Evolutionary conservation across 2,113 vertebrate genomes (phyloP).

Genomic region (Takifugu flavidus): DNA sequence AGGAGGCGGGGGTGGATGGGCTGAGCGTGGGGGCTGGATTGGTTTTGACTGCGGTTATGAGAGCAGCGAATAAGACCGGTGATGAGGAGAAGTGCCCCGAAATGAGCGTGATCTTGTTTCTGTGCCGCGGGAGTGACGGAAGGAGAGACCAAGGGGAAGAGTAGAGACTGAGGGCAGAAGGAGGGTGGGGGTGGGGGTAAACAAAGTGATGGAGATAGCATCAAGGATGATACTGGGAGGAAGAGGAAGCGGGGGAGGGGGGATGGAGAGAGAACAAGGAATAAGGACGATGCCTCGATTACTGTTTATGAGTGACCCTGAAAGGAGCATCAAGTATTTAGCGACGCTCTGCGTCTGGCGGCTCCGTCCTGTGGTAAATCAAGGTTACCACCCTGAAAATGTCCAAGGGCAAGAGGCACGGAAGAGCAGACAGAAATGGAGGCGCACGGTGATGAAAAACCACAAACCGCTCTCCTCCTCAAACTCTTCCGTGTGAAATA

Average conservation of each 20-base stretch:
- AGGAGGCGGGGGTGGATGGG: conserved; percentile 35
- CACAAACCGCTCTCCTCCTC: too few species aligned
- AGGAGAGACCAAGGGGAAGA: neutral
- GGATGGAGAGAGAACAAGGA: conserved; percentile 5
- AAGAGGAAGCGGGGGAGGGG: conserved; percentile 15
- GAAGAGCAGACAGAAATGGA: too few species aligned
- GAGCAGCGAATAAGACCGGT: neutral
- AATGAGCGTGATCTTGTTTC: too few species aligned
- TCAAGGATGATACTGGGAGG: neutral
- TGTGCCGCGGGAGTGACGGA: neutral
- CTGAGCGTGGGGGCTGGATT: conserved; percentile 27
- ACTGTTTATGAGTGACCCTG: conserved; percentile 5
- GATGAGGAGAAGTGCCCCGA: neutral
- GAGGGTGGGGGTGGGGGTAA: neutral
- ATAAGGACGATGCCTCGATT: neutral
- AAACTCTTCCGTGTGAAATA: too few species aligned
- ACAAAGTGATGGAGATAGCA: neutral
- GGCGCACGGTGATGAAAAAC: too few species aligned
- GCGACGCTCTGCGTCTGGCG: neutral
- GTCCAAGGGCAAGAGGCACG: neutral
- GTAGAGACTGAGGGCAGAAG: neutral
- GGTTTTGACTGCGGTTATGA: conserved; percentile 46
- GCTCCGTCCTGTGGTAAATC: conserved; percentile 21
- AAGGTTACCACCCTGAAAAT: conserved; percentile 4
- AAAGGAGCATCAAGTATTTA: conserved; percentile 39